A percentile compares a stretch with the other conserved stretches of the same genome.
phyloP scores from a whole-genome alignment of 2,113 vertebrate species.

The Zapus hudsonius region DNA sequence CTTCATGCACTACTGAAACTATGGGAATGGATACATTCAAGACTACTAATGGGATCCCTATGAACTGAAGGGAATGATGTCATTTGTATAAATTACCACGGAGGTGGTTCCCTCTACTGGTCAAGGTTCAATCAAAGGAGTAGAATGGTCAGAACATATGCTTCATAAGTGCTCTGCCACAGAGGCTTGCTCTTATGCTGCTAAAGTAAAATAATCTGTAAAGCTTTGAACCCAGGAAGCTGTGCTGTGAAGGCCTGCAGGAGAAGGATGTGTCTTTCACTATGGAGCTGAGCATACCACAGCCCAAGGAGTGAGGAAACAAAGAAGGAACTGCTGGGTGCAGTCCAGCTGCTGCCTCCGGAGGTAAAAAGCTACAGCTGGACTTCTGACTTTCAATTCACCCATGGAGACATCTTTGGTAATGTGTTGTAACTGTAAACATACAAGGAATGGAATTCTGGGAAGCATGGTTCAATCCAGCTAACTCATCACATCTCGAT shows the following conservation, averaged over 20 bases:
- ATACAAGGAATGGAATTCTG: neutral
- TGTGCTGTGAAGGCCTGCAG: neutral
- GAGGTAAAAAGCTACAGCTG: too few species aligned
- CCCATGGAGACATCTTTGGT: neutral
- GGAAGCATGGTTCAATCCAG: neutral
- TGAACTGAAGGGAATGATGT: neutral
- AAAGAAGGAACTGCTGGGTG: neutral
- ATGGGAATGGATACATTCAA: neutral
- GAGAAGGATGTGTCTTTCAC: neutral
- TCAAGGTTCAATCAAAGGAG: neutral
- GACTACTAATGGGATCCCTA: too few species aligned
- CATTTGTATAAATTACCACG: neutral
- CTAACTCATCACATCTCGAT: neutral
- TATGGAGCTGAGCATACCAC: neutral
- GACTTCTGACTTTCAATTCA: neutral
- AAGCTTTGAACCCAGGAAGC: neutral
- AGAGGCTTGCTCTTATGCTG: neutral
- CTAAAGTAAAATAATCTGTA: too few species aligned
- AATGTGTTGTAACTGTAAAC: neutral
- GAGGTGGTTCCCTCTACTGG: neutral
- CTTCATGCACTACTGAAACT: neutral
- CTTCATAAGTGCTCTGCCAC: neutral
- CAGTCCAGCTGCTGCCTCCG: fast-evolving
- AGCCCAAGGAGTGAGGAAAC: neutral
- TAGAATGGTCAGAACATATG: neutral